Evolutionary conservation across 2,797 vertebrate genomes (phyloP).

Genomic region (Spatula versicolor): DNA sequence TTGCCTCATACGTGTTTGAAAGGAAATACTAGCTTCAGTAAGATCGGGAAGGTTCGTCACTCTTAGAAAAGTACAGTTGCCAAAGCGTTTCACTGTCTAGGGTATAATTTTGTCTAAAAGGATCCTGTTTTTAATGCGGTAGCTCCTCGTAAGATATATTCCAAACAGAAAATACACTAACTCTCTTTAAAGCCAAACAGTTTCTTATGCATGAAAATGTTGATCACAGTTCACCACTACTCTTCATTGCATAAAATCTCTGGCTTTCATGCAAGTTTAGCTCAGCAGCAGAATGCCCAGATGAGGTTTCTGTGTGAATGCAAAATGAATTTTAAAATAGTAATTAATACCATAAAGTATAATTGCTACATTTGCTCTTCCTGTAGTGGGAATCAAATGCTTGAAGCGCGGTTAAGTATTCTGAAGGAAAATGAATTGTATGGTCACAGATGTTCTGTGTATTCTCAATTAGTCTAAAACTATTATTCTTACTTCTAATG

Average conservation of each 20-base stretch:
- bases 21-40: not conserved
- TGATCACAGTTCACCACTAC: not conserved
- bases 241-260: not conserved
- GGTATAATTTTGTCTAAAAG: not conserved
- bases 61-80: not conserved
- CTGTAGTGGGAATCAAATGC: not conserved
- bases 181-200: not conserved
- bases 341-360: not conserved
- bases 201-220: not conserved
- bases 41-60: not conserved
- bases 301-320: not conserved
- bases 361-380: not conserved
- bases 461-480: constrained; percentile 20
- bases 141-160: not conserved
- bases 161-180: not conserved
- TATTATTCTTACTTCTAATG: not conserved
- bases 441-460: not conserved
- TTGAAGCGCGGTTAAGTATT: constrained; percentile 3
- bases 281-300: not conserved
- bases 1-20: not conserved
- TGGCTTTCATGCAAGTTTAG: not conserved
- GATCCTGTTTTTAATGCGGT: not conserved
- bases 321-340: not conserved
- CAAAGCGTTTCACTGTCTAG: not conserved
- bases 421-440: not conserved